Evolutionary conservation across 2,113 vertebrate genomes (phyloP).

Genomic region (Oenanthe oenanthe): DNA sequence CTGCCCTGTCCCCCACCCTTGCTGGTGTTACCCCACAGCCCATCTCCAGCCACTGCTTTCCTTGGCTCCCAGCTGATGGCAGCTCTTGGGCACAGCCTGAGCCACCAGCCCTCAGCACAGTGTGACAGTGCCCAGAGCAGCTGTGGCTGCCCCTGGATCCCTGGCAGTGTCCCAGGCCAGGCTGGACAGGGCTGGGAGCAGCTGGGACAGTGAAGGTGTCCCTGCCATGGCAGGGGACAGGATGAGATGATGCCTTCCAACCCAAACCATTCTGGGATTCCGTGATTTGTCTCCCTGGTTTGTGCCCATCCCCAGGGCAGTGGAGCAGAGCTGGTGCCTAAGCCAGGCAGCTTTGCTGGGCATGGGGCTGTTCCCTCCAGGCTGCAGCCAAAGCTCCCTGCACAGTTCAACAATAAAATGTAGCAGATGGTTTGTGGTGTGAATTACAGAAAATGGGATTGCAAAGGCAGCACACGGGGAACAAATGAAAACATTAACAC

Average conservation of each 20-base stretch:
- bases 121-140: not conserved
- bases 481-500: not conserved
- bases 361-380: rapidly evolving
- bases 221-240: not conserved
- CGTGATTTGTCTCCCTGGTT: not conserved
- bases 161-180: not conserved
- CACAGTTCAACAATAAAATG: not conserved
- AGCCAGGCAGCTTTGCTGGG: not conserved
- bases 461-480: not conserved
- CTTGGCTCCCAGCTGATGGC: not conserved
- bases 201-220: not conserved
- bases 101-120: not conserved
- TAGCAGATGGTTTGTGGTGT: slow-evolving; percentile 33
- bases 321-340: rapidly evolving
- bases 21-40: not conserved
- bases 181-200: not conserved
- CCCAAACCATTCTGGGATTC: not conserved
- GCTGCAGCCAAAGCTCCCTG: not conserved
- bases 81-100: not conserved
- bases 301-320: not conserved
- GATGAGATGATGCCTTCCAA: not conserved
- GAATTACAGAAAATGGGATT: not conserved
- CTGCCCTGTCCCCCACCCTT: not conserved
- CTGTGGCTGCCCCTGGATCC: not conserved
- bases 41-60: not conserved